phyloP scores from a whole-genome alignment of 2,113 vertebrate species.

The Paradoxurus hermaphroditus region DNA sequence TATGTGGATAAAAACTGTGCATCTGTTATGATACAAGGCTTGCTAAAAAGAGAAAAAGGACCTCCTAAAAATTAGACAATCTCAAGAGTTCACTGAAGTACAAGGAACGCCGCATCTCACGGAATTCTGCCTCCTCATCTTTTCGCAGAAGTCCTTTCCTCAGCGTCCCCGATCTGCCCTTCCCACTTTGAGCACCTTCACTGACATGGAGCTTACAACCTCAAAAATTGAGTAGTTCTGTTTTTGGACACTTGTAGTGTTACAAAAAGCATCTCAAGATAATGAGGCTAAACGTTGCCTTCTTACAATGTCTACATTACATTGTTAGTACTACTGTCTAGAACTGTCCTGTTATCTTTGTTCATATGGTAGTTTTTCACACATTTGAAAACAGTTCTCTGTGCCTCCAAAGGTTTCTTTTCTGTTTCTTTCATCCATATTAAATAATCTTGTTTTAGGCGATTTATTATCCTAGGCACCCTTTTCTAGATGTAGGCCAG shows the following conservation, averaged over 20 bases:
- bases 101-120: not conserved
- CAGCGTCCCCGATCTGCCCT: not conserved
- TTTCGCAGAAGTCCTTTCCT: not conserved
- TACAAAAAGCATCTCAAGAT: not conserved
- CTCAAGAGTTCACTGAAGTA: not conserved
- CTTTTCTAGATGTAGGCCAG: not conserved
- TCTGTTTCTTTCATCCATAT: not conserved
- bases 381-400: not conserved
- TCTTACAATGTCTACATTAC: not conserved
- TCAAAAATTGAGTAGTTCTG: not conserved
- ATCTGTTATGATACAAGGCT: not conserved
- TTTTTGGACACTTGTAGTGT: not conserved
- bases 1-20: not conserved
- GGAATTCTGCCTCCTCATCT: not conserved
- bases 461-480: not conserved
- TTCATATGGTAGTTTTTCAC: not conserved
- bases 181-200: not conserved
- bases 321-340: not conserved
- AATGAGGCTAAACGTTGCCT: not conserved
- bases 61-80: not conserved
- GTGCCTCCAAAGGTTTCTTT: not conserved
- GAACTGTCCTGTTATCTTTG: not conserved
- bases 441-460: not conserved
- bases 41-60: not conserved
- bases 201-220: not conserved